Evolutionary conservation across 2,888 invertebrate genomes (phyloP).

Genomic region (Yponomeuta plumbellus): DNA sequence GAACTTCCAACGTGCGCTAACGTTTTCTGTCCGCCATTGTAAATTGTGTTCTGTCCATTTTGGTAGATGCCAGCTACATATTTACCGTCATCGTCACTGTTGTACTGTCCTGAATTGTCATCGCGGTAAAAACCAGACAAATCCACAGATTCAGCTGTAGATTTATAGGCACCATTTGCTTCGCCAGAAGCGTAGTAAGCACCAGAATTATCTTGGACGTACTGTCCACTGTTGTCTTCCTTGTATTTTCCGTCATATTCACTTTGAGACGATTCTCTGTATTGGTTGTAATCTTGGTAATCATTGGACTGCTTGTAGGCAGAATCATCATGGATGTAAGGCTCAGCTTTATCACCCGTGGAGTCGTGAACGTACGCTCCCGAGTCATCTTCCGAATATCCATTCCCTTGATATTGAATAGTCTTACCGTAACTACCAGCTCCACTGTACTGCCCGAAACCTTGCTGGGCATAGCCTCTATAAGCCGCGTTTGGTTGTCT

Average conservation of each 20-base stretch:
- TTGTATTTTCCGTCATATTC: conserved; percentile 27
- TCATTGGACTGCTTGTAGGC: conserved; percentile 47
- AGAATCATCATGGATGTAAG: conserved; percentile 51
- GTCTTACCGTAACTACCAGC: neutral
- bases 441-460: conserved; percentile 2
- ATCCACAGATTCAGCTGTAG: conserved; percentile 36
- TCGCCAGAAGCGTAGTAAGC: conserved; percentile 21
- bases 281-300: conserved; percentile 43
- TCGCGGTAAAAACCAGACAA: conserved; percentile 39
- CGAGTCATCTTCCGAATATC: conserved; percentile 42
- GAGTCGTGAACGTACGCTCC: conserved; percentile 70
- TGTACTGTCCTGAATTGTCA: conserved; percentile 30
- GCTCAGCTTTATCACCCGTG: conserved; percentile 60
- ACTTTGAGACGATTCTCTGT: conserved; percentile 35
- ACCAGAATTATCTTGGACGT: conserved; percentile 47
- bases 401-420: conserved; percentile 31
- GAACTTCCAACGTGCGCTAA: conserved; percentile 15
- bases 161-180: conserved; percentile 34
- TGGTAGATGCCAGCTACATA: conserved; percentile 29
- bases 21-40: neutral
- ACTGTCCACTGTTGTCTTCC: conserved; percentile 37
- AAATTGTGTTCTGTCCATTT: neutral
- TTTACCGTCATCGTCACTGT: conserved; percentile 33
- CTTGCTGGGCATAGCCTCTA: conserved; percentile 17
- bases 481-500: conserved; percentile 48